Evolutionary conservation across 2,888 invertebrate species (phyloP), one percentile per base, ranked within the genome.

Genomic region (Hirtodrosophila trivittata): DNA sequence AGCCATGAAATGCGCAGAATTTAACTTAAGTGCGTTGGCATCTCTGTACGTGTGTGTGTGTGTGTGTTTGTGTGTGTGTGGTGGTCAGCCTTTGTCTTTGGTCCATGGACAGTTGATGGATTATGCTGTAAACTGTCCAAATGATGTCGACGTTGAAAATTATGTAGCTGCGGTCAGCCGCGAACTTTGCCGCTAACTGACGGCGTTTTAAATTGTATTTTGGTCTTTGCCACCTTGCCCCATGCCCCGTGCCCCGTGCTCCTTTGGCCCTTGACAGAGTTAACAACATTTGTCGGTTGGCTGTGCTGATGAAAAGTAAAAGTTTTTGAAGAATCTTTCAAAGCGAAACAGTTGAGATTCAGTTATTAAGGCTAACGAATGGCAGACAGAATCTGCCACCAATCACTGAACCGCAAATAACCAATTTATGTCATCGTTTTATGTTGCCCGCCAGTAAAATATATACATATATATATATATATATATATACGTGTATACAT

Each of bases 111-210:
- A 64, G 54, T 66, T 74, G 81, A 80, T 83, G 84, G 78, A 78
- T 78, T 78, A 84, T 63, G 75, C 58, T 80, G 78, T 80, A 80
- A 77, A 45, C 74, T 60, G 71, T 66, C 64, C 71, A 64, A 80
- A 67, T 67, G 65, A 52, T 67, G 80, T 60, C 46, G 77, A 46
- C 75, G 59, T 16, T 51, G 18, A 30, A 58, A 77, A 55, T 73
- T 45, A 58, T 63, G 59, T 63, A 39, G 50, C 62, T 46, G 56
- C 37, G 51, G 56, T 62, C 35, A 60, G 21, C 3, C 13, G 62
- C 52, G 32, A 55, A 66, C 47, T 54, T 57, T 55, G 58, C 37
- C 32, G 37, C 45, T 35, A 47, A 50, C 59, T 50, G 59, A 52
- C 57, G 38, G 42, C 62, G 10, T 28, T 64, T 64, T 69, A 78